Evolutionary conservation across 2,113 vertebrate genomes (phyloP).

Genomic region (Atlantisia rogersi): DNA sequence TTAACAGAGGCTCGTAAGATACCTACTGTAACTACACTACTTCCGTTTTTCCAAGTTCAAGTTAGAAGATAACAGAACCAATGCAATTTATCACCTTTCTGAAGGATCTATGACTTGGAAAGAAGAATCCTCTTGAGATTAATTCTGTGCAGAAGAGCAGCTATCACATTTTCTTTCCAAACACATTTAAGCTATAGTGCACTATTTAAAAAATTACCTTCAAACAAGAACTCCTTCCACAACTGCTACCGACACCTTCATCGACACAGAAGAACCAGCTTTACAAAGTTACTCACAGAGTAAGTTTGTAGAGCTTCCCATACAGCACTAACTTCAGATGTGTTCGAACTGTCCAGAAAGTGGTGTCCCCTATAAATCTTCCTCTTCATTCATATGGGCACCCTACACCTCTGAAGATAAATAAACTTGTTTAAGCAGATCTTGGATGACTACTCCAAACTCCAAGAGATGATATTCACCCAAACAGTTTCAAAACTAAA

Average conservation of each 20-base stretch:
- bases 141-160: background rate
- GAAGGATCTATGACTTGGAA: background rate
- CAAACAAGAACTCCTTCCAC: background rate
- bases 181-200: background rate
- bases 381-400: background rate
- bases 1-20: background rate
- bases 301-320: background rate
- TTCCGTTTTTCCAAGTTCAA: background rate
- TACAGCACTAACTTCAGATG: background rate
- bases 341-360: background rate
- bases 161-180: background rate
- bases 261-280: background rate
- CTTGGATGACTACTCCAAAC: background rate
- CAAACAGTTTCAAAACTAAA: background rate
- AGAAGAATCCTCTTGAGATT: background rate
- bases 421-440: background rate
- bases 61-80: background rate
- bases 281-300: background rate
- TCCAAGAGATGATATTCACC: background rate
- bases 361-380: background rate
- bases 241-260: background rate
- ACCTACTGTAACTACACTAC: background rate
- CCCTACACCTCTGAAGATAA: background rate
- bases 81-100: background rate
- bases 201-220: background rate